phyloP scores from a whole-genome alignment of 37 sponge, comb jelly and placozoan species.

The Ephydatia muelleri region DNA sequence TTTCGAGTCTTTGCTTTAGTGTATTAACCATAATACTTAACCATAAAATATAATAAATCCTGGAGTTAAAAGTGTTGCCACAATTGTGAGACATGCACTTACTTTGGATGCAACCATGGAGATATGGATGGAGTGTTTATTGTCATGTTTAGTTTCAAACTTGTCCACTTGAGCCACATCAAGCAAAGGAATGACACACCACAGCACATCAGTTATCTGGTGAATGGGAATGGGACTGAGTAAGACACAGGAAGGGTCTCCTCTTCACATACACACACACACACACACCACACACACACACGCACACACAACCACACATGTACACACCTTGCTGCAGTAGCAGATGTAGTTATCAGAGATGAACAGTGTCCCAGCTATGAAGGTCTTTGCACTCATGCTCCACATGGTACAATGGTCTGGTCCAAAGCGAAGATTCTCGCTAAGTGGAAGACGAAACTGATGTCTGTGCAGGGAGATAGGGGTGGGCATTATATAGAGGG shows the following conservation, averaged over 20 bases:
- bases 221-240: background rate
- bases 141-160: constrained; percentile 15
- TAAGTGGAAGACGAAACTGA: constrained; percentile 64
- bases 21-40: too few species aligned
- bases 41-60: too few species aligned
- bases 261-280: background rate
- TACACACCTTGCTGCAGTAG: constrained; percentile 76
- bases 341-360: constrained; percentile 82
- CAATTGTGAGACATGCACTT: too few species aligned
- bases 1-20: too few species aligned
- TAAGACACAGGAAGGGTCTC: background rate
- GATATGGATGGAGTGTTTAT: background rate
- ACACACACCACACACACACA: background rate
- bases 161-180: constrained; percentile 70
- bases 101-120: background rate
- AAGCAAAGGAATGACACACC: constrained; percentile 83
- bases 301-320: background rate
- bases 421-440: constrained; percentile 74
- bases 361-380: constrained; percentile 73
- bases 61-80: too few species aligned
- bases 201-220: constrained; percentile 48
- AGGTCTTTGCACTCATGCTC: constrained; percentile 65
- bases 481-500: background rate
- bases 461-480: background rate
- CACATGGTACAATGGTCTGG: constrained; percentile 80